Evolutionary conservation across 2,888 invertebrate genomes (phyloP), one percentile per base, ranked within the genome.

Genomic region (Chrysotoxum bicinctum): DNA sequence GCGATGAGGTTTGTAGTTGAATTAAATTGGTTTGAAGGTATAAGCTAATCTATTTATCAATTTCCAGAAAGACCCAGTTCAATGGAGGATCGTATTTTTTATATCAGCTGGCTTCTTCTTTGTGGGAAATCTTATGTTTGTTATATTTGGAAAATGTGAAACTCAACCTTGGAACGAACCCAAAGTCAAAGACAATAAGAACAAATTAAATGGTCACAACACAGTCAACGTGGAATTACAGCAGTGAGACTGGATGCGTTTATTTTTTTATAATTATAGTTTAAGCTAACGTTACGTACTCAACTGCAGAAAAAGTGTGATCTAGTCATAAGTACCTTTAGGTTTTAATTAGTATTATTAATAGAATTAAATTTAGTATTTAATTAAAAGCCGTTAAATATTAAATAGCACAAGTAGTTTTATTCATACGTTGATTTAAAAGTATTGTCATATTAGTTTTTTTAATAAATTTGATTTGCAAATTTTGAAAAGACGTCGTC

Each of bases 61-160:
- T 81, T 93, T 91, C 21, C 92, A 96, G 96, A 92, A 92, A 60
- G 92, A 95, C 88, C 93, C 94, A 12, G 87, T 90, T 14, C 94
- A 96, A 90, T 97, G 97, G 97, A 93, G 94, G 62, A 93, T 93
- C 79, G 95, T 96, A 40, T 97, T 97, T 92, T 95, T 95, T 89
- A 93, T 96, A 32, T 94, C 97, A 0, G 94, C 96, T 1, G 94
- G 93, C 16, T 92, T 96, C 50, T 96, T 96, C 89, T 93, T 96
- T 77, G 90, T 94, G 52, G 94, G 95, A 30, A 95, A 95, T 89
- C 91, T 95, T 8, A 93, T 95, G 88, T 97, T 95, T 90, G 89
- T 96, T 2, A 89, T 95, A 12, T 96, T 95, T 89, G 94, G 95
- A 30, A 94, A 94, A 64, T 94, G 94, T 8, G 93, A 94, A 81